Evolutionary conservation across 1,140 invertebrate genomes (phyloP), one percentile per base, ranked within the genome.

Genomic region (Oscheius sp.): DNA sequence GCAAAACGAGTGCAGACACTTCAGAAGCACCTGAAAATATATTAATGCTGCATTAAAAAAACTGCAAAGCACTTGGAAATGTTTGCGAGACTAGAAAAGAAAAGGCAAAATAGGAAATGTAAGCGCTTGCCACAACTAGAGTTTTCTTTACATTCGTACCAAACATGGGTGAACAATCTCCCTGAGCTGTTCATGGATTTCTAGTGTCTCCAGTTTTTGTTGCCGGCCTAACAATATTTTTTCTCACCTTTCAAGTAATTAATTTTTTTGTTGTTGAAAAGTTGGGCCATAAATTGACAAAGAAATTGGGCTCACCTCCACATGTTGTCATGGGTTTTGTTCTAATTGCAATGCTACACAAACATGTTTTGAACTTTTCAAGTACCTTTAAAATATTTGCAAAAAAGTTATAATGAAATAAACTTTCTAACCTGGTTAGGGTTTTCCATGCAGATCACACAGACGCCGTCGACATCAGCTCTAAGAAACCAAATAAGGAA

Each of bases 11-110:
- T 55, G 49, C 4, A 55, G 49, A 26, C 49, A 55, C 15, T 15
- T 15, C 7, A 55, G 49, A 55, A 55, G 49, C 7, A 55, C 49
- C 49, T 55, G 49, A 55, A 55, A 55, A n/a, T 42, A 10, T 42
- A 42, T 42, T 10, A 42, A 42, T n/a, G 10, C 10, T 42, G 38
- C 38, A n/a, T 42, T 42, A n/a, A 10, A 10, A 42, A 42, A 42
- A 42, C 38, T 10, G 38, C 38, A 42, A 10, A 42, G n/a, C 38
- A 10, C n/a, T 42, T n/a, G 10, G 38, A 42, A 10, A 42, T 10
- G 38, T 42, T 42, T 42, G n/a, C 38, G 10, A 10, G 10, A 42
- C 10, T 10, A 42, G 38, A 42, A 42, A n/a, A n/a, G 38, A 10
- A 10, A 42, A 10, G 38, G 10, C n/a, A n/a, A 42, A 42, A 42